These are phyloP conservation scores for Ostrea edulis DNA, from an alignment of 1,140 invertebrate species.

Conservation along the genomic window DNA sequence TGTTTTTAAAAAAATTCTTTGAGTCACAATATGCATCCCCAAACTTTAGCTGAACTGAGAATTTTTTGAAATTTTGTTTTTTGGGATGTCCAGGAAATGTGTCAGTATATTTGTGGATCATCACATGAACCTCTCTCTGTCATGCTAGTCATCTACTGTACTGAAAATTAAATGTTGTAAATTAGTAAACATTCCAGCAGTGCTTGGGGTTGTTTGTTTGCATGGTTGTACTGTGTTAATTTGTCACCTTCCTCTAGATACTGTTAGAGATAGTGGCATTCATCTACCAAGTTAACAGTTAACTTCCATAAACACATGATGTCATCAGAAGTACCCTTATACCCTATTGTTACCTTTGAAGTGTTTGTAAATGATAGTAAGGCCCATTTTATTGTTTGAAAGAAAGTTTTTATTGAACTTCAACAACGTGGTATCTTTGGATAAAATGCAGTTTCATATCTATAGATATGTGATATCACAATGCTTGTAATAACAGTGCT, in stretches of 20 bases:
- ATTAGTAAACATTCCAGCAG: slow-evolving; percentile 14
- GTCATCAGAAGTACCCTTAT: slow-evolving; percentile 15
- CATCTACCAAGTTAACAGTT: neutral
- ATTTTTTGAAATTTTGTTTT: neutral
- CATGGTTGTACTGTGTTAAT: slow-evolving; percentile 2
- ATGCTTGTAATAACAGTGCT: neutral
- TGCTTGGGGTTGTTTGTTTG: slow-evolving; percentile 21
- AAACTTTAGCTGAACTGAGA: neutral
- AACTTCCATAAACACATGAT: slow-evolving; percentile 26
- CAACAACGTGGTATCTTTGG: neutral
- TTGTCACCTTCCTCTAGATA: neutral
- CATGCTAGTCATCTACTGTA: neutral
- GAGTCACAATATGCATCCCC: too few relatives aligned
- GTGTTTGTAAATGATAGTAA: neutral
- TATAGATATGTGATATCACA: too few relatives aligned
- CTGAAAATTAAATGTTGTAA: neutral
- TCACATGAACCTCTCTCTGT: neutral
- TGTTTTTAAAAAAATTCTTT: neutral
- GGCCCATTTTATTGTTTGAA: neutral
- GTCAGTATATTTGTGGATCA: neutral
- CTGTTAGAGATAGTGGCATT: neutral
- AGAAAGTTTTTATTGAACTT: neutral
- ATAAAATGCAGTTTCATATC: neutral
- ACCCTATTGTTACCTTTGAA: neutral
- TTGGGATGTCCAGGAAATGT: neutral